Conservation (phyloP, 2,888 invertebrate species). For the Conistra vaccinii region DNA sequence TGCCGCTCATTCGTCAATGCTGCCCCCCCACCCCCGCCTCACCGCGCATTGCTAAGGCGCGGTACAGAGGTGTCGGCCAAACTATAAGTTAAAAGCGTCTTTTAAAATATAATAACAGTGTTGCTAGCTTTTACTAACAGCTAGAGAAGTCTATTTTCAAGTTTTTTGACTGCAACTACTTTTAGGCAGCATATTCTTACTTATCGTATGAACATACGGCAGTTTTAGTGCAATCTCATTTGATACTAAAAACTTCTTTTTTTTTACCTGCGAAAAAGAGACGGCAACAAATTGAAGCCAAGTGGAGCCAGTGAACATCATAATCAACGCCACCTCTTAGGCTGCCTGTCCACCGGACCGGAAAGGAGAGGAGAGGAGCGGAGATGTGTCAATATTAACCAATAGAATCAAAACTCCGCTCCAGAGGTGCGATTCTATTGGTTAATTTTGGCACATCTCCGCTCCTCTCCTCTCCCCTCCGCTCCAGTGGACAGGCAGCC, state of each 20-base stretch:
- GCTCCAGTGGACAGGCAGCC: too few species aligned
- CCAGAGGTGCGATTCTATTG: too few species aligned
- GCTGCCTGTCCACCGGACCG: too few species aligned
- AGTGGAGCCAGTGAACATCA: background rate
- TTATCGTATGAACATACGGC: background rate
- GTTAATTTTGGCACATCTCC: too few species aligned
- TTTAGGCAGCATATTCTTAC: background rate
- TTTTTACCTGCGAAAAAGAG: background rate
- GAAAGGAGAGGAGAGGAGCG: too few species aligned
- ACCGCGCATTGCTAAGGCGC: too few species aligned
- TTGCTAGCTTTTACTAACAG: slow-evolving; percentile 11
- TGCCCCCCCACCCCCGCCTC: too few species aligned
- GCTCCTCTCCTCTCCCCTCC: too few species aligned
- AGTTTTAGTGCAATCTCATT: background rate
- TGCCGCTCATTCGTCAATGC: too few species aligned
- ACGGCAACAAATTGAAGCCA: background rate
- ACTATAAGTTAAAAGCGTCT: background rate
- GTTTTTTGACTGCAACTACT: background rate
- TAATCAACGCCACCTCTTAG: background rate
- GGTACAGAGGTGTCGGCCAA: too few species aligned
- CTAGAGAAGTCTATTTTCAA: background rate
- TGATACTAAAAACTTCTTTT: background rate
- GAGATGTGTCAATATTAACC: too few species aligned
- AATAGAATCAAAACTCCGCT: too few species aligned
- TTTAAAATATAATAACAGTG: background rate